Evolutionary conservation across 2,113 vertebrate genomes (phyloP).

Genomic region (Girardinichthys multiradiatus): DNA sequence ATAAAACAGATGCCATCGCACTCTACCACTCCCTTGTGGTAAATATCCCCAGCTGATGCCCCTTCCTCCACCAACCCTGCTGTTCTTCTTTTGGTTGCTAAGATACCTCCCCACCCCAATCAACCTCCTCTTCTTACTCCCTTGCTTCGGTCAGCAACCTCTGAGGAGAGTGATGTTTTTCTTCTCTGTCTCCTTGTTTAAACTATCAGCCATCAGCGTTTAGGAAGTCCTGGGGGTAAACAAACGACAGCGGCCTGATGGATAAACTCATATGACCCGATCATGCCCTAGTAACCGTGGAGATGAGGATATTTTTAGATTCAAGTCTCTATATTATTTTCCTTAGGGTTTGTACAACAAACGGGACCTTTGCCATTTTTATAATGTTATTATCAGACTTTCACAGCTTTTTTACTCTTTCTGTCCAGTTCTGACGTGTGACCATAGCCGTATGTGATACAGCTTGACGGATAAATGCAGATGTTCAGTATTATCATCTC

Average conservation of each 20-base stretch:
- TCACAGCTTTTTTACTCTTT: no score
- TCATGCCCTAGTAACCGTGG: slow-evolving; percentile 51
- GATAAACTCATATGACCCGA: slow-evolving; percentile 58
- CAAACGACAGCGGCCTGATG: slow-evolving; percentile 53
- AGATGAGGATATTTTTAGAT: slow-evolving; percentile 52
- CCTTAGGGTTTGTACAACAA: neutral
- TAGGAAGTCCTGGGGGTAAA: slow-evolving; percentile 75
- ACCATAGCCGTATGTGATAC: no score
- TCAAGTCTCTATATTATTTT: neutral
- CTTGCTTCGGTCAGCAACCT: slow-evolving; percentile 19
- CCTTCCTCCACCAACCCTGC: slow-evolving; percentile 46
- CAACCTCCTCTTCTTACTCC: slow-evolving; percentile 8
- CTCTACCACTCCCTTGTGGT: slow-evolving; percentile 41
- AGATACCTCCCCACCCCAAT: slow-evolving; percentile 1
- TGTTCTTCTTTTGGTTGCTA: slow-evolving; percentile 49
- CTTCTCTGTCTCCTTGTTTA: slow-evolving; percentile 59
- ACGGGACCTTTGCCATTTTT: no score
- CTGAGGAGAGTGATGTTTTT: slow-evolving; percentile 46
- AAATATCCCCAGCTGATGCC: slow-evolving; percentile 59
- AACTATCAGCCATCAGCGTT: slow-evolving; percentile 73
- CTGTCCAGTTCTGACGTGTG: no score
- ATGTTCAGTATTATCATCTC: no score
- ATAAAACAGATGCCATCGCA: slow-evolving; percentile 41
- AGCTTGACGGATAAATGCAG: no score
- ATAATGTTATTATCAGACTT: no score